Conservation (phyloP, 2,113 vertebrate genomes). For the Oriolus oriolus region DNA sequence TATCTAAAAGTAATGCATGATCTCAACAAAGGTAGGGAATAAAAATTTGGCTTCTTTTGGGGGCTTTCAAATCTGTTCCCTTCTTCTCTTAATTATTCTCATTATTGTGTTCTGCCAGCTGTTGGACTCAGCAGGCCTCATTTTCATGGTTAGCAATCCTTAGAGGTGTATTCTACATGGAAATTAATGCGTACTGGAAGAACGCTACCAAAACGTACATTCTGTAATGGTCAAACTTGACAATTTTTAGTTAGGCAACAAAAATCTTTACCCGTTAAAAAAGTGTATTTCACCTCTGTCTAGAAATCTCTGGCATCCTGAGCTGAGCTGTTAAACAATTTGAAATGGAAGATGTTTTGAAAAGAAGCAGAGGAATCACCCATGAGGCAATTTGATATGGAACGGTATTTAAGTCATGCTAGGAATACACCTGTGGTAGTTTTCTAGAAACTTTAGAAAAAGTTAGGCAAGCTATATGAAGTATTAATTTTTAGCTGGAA, state of each 20-base stretch:
- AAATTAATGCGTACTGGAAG: background rate
- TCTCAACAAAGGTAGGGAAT: background rate
- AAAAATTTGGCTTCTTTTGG: background rate
- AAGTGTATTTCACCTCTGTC: background rate
- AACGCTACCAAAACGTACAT: background rate
- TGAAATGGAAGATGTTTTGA: background rate
- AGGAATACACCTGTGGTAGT: background rate
- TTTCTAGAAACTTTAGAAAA: background rate
- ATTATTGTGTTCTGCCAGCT: background rate
- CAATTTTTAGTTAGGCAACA: background rate
- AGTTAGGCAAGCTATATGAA: background rate
- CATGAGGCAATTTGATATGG: background rate
- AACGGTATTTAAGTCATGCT: background rate
- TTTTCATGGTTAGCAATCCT: background rate
- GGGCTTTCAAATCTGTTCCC: background rate
- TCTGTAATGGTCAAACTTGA: background rate
- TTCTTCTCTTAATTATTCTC: background rate
- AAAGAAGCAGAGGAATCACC: background rate
- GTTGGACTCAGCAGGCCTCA: background rate
- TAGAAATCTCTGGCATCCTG: background rate
- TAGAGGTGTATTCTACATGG: background rate
- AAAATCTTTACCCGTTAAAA: background rate
- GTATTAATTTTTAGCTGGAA: background rate
- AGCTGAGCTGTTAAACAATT: background rate
- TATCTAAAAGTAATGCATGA: background rate